A percentile compares a stretch with the other conserved stretches of the same genome.
These are phyloP conservation scores for Ophioninae sp. DNA, from an alignment of 2,888 invertebrate genomes.

Conservation along the genomic window DNA sequence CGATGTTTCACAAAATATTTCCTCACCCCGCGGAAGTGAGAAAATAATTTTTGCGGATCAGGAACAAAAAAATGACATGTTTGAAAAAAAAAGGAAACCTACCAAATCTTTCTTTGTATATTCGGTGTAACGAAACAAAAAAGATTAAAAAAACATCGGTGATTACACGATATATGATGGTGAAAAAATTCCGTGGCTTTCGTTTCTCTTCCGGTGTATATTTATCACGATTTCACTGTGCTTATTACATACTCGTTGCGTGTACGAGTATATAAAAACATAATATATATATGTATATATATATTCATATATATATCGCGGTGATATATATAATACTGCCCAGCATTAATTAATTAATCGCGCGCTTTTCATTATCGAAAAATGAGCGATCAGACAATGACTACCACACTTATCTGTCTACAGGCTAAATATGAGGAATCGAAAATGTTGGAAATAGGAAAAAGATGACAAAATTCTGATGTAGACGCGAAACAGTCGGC, in stretches of 20 bases:
- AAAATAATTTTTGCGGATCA: conserved; percentile 13
- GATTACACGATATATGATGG: conserved; percentile 42
- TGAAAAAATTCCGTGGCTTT: conserved; percentile 41
- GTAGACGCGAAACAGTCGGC: not conserved
- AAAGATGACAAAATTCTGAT: not conserved
- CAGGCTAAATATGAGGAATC: conserved; percentile 8
- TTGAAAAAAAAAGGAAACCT: not conserved
- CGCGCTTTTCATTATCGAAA: conserved; percentile 62
- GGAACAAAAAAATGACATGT: not conserved
- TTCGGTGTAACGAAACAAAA: conserved; percentile 49
- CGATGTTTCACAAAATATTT: conserved; percentile 34
- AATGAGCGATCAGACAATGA: conserved; percentile 43
- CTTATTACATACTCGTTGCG: conserved; percentile 68
- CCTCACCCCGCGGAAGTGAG: conserved; percentile 38
- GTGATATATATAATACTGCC: conserved; percentile 55
- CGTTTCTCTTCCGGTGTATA: conserved; percentile 56
- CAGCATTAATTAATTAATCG: conserved; percentile 61
- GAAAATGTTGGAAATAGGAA: conserved; percentile 7
- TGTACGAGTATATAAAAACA: conserved; percentile 56
- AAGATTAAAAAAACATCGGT: conserved; percentile 26
- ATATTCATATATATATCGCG: conserved; percentile 54
- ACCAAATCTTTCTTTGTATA: conserved; percentile 58
- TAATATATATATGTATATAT: conserved; percentile 47
- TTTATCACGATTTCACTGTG: conserved; percentile 66
- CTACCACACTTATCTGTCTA: conserved; percentile 19